phyloP scores from a whole-genome alignment of 2,113 vertebrate species.

The Ailuropoda melanoleuca region DNA sequence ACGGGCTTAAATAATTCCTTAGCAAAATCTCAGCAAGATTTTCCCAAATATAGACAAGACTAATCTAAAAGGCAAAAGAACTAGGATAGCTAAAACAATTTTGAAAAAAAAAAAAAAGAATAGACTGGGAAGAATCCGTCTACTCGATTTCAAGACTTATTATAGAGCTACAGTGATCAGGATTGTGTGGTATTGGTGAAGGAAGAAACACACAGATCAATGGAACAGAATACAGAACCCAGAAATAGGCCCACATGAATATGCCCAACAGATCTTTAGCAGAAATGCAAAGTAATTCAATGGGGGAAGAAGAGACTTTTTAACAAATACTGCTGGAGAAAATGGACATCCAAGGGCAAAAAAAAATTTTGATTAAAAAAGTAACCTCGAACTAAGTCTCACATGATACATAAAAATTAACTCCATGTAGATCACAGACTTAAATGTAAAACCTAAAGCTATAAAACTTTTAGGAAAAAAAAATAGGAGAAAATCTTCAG shows the following conservation, averaged over 20 bases:
- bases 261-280: not conserved
- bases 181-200: not conserved
- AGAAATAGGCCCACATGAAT: not conserved
- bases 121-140: not conserved
- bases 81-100: not conserved
- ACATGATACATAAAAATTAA: not conserved
- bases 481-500: not conserved
- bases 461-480: not conserved
- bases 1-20: not conserved
- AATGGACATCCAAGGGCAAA: not conserved
- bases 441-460: not conserved
- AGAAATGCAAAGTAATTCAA: not conserved
- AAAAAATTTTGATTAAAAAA: not conserved
- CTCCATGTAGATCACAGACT: not conserved
- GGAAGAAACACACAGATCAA: not conserved
- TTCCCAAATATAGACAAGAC: not conserved
- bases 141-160: not conserved
- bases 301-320: not conserved
- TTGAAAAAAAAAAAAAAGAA: not conserved
- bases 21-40: constrained; percentile 18
- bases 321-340: not conserved
- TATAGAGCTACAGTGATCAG: not conserved
- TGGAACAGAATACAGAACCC: not conserved
- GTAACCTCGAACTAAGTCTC: not conserved
- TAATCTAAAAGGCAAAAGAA: not conserved